Percentiles rank a stretch among this genome's conserved stretches.
Conservation (phyloP, 2,888 invertebrate genomes). For the Synanthedon andrenaeformis region DNA sequence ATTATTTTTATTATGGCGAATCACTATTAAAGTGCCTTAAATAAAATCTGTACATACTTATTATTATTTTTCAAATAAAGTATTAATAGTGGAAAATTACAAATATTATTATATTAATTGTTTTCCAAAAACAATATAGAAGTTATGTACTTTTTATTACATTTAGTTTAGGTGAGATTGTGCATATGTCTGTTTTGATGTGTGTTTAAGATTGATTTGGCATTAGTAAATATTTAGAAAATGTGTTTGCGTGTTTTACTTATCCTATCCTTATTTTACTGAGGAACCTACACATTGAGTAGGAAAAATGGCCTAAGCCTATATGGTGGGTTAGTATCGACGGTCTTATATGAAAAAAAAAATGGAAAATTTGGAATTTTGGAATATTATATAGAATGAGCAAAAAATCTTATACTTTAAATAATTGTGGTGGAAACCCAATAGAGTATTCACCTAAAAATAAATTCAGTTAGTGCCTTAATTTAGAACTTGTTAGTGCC, state of each 20-base stretch:
- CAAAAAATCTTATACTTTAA: too few relatives aligned
- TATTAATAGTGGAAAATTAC: slow-evolving; percentile 50
- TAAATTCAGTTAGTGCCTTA: too few relatives aligned
- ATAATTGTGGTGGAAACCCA: too few relatives aligned
- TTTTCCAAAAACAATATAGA: slow-evolving; percentile 60
- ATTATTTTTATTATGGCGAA: slow-evolving; percentile 45
- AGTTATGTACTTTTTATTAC: slow-evolving; percentile 46
- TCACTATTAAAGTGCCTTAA: slow-evolving; percentile 58
- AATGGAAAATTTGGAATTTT: too few relatives aligned
- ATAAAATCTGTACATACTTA: slow-evolving; percentile 60
- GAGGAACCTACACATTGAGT: neutral
- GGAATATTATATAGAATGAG: too few relatives aligned
- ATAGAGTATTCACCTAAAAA: too few relatives aligned
- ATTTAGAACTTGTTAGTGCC: too few relatives aligned
- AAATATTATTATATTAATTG: slow-evolving; percentile 43
- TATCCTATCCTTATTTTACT: slow-evolving; percentile 3
- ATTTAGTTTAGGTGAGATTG: slow-evolving; percentile 63
- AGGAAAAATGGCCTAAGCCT: too few relatives aligned
- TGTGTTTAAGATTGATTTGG: slow-evolving; percentile 69
- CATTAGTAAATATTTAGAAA: slow-evolving; percentile 67
- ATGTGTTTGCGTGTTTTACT: slow-evolving; percentile 13
- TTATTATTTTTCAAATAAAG: slow-evolving; percentile 42
- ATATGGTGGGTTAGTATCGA: too few relatives aligned
- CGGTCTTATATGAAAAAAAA: too few relatives aligned
- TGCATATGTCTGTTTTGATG: slow-evolving; percentile 70